Evolutionary conservation across 2,888 invertebrate genomes (phyloP).

Genomic region (Phengaris alcon): DNA sequence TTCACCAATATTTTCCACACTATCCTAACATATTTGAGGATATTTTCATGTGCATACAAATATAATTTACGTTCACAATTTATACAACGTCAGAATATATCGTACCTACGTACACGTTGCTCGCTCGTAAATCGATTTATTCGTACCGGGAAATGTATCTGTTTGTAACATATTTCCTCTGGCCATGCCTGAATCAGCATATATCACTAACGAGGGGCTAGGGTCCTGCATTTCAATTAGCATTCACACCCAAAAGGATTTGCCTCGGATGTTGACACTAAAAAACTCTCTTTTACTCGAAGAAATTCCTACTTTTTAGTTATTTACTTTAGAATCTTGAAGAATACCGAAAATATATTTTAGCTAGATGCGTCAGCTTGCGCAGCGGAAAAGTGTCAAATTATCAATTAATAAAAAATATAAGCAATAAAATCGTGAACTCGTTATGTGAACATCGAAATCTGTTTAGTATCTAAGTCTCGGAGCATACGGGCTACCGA

Average conservation of each 20-base stretch:
- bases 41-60: conserved; percentile 9
- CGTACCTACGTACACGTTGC: not conserved
- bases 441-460: no score
- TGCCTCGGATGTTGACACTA: conserved; percentile 22
- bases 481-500: no score
- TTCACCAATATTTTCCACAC: not conserved
- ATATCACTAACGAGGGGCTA: conserved; percentile 14
- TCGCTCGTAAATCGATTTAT: conserved; percentile 2
- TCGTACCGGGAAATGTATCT: conserved; percentile 21
- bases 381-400: not conserved
- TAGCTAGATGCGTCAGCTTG: not conserved
- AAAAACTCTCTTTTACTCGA: not conserved
- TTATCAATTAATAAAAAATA: not conserved
- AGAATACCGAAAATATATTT: not conserved
- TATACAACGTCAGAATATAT: conserved; percentile 22
- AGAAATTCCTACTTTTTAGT: not conserved
- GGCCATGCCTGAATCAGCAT: conserved; percentile 17
- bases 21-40: not conserved
- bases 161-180: not conserved
- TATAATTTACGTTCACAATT: conserved; percentile 1
- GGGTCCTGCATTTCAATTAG: conserved; percentile 23
- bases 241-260: conserved; percentile 10
- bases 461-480: no score
- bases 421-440: no score
- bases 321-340: not conserved